Base-by-base conservation (phyloP, 2,113 vertebrate species). In the Siniperca chuatsi region DNA sequence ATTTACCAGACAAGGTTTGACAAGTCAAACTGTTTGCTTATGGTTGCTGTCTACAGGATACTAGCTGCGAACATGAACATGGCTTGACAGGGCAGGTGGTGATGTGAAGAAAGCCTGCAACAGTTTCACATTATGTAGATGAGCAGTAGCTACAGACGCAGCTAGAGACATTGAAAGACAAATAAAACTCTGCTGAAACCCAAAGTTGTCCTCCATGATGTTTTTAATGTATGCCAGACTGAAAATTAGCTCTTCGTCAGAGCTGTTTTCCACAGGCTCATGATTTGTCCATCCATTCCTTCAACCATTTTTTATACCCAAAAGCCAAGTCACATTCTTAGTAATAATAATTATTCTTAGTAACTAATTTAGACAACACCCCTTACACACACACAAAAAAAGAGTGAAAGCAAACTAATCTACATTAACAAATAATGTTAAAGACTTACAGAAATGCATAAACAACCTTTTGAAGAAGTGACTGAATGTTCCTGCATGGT, bases 71-170 rank as follows among this genome's bases (percentile, higher is more conserved):
- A 62, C 71, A 52, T 35, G 42, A 68, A 64, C n/a, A 44, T 18
- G 9, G 35, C 46, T 66, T 21, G 33, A 84, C 42, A 29, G 68
- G 55, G 60, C 82, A 82, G 83, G 50, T 83, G 75, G 54, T 44
- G 58, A 72, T 60, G 42, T 68, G 61, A 75, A 25, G 66, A 75
- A 73, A 67, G 79, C 8, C 46, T 15, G 71, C 62, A 52, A 35
- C 33, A 68, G 64, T 46, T 73, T 72, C 20, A 70, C 55, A 81
- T 83, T 70, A 81, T 89, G 42, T 21, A 61, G 60, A 87, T 83
- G 61, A 82, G 75, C 21, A 52, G 21, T 0, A 25, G 25, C 25
- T 25, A 35, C 44, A 48, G 54, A 72, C n/a, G 12, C 81, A 82
- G 71, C 72, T 79, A 82, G 79, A 71, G 37, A 75, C 21, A 50